phyloP scores from a whole-genome alignment of 2,797 vertebrate genomes.

The Meda fulgida region DNA sequence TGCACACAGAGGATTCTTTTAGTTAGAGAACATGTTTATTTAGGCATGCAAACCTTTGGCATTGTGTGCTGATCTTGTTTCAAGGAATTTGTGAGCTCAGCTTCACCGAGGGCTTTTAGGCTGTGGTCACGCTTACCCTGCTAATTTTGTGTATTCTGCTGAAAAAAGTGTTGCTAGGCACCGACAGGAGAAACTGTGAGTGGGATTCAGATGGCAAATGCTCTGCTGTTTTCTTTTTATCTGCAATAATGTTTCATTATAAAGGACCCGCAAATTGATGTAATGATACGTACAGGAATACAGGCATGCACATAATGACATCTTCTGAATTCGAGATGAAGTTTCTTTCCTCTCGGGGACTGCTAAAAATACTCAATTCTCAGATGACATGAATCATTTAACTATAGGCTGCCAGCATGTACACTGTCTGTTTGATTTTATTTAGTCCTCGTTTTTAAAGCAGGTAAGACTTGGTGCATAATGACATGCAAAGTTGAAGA shows the following conservation, averaged over 20 bases:
- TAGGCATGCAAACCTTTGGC: constrained; percentile 37
- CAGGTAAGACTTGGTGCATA: constrained; percentile 59
- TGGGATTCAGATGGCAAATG: constrained; percentile 76
- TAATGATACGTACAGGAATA: constrained; percentile 2
- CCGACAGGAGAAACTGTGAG: constrained; percentile 72
- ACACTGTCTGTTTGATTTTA: constrained; percentile 51
- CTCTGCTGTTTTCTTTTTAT: constrained; percentile 63
- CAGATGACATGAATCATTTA: constrained; percentile 34
- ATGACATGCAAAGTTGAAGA: constrained; percentile 58
- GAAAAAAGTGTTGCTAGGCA: constrained; percentile 82
- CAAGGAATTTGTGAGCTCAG: constrained; percentile 16
- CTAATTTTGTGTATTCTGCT: constrained; percentile 79
- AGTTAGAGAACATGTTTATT: constrained; percentile 37
- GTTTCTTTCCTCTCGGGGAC: constrained; percentile 13
- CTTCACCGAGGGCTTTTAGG: constrained; percentile 69
- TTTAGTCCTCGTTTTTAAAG: constrained; percentile 54
- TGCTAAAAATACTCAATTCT: constrained; percentile 49
- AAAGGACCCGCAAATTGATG: constrained; percentile 9
- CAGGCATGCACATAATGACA: not conserved
- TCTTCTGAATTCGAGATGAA: constrained; percentile 27
- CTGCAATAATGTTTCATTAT: constrained; percentile 29
- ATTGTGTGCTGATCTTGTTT: constrained; percentile 54
- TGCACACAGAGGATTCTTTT: not conserved
- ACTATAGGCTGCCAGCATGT: constrained; percentile 9
- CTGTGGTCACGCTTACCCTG: constrained; percentile 76